Evolutionary conservation across 2,888 invertebrate species (phyloP), one percentile per base, ranked within the genome.

Genomic region (Malacosoma neustria): DNA sequence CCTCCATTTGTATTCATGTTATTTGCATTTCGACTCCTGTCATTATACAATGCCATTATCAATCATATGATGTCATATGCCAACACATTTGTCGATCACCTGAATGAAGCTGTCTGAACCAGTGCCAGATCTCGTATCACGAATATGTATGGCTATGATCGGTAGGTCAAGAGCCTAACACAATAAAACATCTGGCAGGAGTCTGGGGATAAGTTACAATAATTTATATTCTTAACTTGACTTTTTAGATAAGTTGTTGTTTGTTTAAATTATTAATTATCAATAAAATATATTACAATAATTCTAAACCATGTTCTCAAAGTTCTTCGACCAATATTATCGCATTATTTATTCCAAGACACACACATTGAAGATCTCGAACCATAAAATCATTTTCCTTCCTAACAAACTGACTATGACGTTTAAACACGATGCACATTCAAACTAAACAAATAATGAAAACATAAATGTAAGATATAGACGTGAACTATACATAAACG

Each of bases 101-200:
- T 77, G 77, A 81, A 81, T 80, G 80, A 75, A 77, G 55, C 57
- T 59, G 64, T 72, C 69, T 68, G 72, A 72, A 67, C 60, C 13
- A 14, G 33, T 75, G 82, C 82, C 82, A 82, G 70, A 54, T 47
- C 56, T 51, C 73, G 47, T 54, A 70, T 72, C 72, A 46, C 53
- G 54, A 54, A 51, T 51, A 55, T 57, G 58, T 70, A 70, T n/a
- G n/a, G 64, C 59, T 57, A 54, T 45, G 52, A 64, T 63, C 67
- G 76, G 72, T 79, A 77, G 82, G 81, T 80, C 81, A 81, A 61
- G 76, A 77, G 56, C 75, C 66, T 41, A 22, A 22, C 9, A 3
- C 22, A 9, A 22, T 7, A 30, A 43, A 37, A 35, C 30, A 22
- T 22, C 22, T 22, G 22, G 22, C 22, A 22, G 22, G 9, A 9